Evolutionary conservation across 2,888 invertebrate species (phyloP).

Genomic region (Drosophila sordidapex): DNA sequence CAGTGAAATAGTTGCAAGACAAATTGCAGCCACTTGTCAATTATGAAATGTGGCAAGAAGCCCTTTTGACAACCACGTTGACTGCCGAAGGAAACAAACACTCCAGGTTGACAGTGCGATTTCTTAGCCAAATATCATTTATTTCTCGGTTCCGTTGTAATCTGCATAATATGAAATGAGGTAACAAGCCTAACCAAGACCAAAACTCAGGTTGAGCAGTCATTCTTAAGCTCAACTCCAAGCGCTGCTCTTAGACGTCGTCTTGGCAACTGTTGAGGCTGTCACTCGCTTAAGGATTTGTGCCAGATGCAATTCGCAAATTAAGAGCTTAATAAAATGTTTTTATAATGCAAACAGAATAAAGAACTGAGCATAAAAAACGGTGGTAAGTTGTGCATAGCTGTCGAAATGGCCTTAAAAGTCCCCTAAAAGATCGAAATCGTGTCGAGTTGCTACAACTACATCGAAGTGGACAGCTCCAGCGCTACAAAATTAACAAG

Average conservation of each 20-base stretch:
- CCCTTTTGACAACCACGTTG: conserved; percentile 16
- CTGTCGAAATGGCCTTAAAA: neutral
- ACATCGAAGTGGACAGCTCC: neutral
- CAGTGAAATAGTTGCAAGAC: conserved; percentile 17
- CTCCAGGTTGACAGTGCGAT: neutral
- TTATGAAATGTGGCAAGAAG: conserved; percentile 31
- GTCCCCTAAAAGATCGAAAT: neutral
- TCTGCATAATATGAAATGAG: neutral
- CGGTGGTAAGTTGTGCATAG: neutral
- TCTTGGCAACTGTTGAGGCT: neutral
- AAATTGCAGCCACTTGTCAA: conserved; percentile 44
- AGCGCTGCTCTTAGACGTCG: neutral
- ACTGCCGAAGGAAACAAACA: neutral
- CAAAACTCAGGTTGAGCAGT: neutral
- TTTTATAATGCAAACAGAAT: neutral
- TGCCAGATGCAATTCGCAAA: neutral
- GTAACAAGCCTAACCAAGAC: neutral
- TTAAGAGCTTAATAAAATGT: neutral
- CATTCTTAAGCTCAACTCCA: neutral
- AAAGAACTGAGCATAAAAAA: neutral
- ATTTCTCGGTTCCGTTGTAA: neutral
- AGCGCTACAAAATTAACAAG: neutral
- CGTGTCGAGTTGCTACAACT: neutral
- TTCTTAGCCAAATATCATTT: neutral
- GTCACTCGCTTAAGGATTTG: neutral